Evolutionary conservation across 2,888 invertebrate genomes (phyloP).

Genomic region (Polydrusus tereticollis): DNA sequence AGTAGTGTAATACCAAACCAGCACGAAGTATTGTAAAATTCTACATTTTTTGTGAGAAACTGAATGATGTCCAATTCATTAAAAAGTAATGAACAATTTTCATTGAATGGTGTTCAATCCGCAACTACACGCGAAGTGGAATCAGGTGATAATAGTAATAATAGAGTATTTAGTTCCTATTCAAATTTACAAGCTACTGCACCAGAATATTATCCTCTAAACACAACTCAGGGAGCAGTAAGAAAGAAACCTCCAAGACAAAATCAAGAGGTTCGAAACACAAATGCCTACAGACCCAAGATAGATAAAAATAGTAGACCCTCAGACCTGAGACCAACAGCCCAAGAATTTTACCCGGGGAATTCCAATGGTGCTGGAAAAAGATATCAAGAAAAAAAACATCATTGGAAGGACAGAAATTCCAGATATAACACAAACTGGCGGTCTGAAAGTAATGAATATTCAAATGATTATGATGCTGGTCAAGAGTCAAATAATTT

Average conservation of each 20-base stretch:
- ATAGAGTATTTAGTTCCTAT: neutral
- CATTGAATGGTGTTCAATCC: neutral
- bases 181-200: constrained; percentile 37
- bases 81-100: neutral
- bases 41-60: neutral
- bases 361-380: constrained; percentile 43
- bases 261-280: neutral
- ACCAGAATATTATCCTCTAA: constrained; percentile 32
- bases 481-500: constrained; percentile 2
- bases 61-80: neutral
- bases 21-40: neutral
- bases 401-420: constrained; percentile 22
- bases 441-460: constrained; percentile 1
- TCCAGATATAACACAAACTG: constrained; percentile 3
- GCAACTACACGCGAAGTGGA: neutral
- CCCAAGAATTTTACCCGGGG: constrained; percentile 52
- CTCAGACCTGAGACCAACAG: constrained; percentile 51
- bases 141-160: neutral
- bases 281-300: neutral
- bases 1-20: neutral
- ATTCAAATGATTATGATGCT: too few relatives aligned
- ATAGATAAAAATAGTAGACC: neutral
- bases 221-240: constrained; percentile 23
- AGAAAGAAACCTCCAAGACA: constrained; percentile 22
- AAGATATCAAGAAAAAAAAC: constrained; percentile 14